phyloP scores from a whole-genome alignment of 2,113 vertebrate species.

The Narcine bancroftii region DNA sequence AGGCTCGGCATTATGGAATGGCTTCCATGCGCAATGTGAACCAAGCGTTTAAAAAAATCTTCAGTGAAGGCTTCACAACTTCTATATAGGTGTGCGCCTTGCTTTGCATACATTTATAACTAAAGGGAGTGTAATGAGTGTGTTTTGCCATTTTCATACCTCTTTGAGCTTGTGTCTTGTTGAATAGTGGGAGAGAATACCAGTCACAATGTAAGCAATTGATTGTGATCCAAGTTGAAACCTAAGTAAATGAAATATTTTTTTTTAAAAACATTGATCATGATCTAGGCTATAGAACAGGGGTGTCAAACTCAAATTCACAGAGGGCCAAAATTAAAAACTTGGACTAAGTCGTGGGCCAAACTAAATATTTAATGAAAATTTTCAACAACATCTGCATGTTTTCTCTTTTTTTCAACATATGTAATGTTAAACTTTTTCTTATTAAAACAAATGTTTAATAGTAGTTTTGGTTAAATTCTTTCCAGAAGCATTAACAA shows the following conservation, averaged over 20 bases:
- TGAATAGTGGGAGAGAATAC: conserved; percentile 69
- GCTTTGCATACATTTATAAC: not conserved
- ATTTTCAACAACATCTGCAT: too few species aligned
- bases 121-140: not conserved
- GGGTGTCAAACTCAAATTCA: too few species aligned
- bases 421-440: too few species aligned
- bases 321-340: too few species aligned
- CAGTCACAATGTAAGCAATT: conserved; percentile 58
- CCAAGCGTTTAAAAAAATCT: not conserved
- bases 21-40: not conserved
- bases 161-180: conserved; percentile 66
- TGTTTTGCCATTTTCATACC: conserved; percentile 48
- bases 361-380: too few species aligned
- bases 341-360: too few species aligned
- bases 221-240: conserved; percentile 72
- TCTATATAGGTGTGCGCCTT: not conserved
- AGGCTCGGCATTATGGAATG: not conserved
- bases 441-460: too few species aligned
- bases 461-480: too few species aligned
- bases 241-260: conserved; percentile 47
- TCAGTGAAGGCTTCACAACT: not conserved
- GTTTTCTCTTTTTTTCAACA: too few species aligned
- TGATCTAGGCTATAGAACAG: too few species aligned
- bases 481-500: too few species aligned
- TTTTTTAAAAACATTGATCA: not conserved